A percentile compares a stretch with the other conserved stretches of the same genome.
These are phyloP conservation scores for Manduca sexta DNA, from an alignment of 1,140 invertebrate genomes.

Conservation along the genomic window DNA sequence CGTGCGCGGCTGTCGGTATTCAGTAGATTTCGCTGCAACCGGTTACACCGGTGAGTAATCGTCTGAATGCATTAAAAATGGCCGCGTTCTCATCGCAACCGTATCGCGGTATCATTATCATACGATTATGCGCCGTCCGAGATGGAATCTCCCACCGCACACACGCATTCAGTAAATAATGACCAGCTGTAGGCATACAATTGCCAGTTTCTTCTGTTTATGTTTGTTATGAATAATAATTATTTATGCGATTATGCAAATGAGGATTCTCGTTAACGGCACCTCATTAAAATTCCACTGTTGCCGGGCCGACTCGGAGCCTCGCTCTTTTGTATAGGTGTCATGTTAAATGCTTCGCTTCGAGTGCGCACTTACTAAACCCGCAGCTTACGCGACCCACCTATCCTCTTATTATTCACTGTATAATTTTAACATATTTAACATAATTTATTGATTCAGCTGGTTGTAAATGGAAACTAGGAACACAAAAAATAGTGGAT, in stretches of 20 bases:
- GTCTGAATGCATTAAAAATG: conserved; percentile 20
- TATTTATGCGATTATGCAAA: conserved; percentile 61
- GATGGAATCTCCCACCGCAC: conserved; percentile 12
- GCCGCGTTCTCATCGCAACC: conserved; percentile 11
- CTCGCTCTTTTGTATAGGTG: conserved; percentile 46
- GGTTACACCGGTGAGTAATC: conserved; percentile 20
- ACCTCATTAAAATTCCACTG: conserved; percentile 65
- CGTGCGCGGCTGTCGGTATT: conserved; percentile 2
- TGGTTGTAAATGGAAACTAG: too few species aligned
- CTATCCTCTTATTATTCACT: too few species aligned
- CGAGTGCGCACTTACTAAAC: neutral
- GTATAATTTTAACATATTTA: too few species aligned
- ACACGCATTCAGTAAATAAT: conserved; percentile 17
- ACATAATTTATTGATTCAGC: too few species aligned
- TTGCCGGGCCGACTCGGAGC: conserved; percentile 38
- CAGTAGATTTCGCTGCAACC: conserved; percentile 12
- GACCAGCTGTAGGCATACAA: conserved; percentile 14
- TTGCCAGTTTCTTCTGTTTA: conserved; percentile 30
- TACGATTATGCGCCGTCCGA: conserved; percentile 14
- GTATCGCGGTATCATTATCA: conserved; percentile 25
- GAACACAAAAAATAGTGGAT: too few species aligned
- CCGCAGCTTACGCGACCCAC: too few species aligned
- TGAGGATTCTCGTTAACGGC: conserved; percentile 50
- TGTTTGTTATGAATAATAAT: conserved; percentile 51
- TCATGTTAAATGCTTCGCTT: conserved; percentile 36